These are phyloP conservation scores for Lasiurus cinereus DNA, from an alignment of 2,113 vertebrate genomes.

Conservation along the genomic window DNA sequence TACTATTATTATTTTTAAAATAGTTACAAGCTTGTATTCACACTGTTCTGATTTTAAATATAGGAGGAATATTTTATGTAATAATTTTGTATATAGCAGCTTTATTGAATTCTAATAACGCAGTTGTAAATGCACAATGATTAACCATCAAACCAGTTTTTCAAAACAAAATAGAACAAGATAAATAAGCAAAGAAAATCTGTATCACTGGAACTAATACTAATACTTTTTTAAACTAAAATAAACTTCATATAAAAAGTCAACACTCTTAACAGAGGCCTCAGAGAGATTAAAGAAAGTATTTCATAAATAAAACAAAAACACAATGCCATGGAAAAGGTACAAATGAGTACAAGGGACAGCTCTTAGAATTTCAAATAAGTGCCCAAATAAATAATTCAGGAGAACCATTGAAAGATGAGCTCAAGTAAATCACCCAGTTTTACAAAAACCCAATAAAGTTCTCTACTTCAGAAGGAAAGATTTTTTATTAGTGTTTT, in stretches of 20 bases:
- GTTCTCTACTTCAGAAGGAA: constrained; percentile 16
- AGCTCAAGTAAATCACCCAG: background rate
- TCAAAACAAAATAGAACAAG: constrained; percentile 2
- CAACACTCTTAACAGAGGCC: background rate
- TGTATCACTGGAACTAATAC: background rate
- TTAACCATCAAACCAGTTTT: constrained; percentile 8
- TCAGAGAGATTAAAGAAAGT: constrained; percentile 16
- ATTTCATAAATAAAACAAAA: constrained; percentile 38
- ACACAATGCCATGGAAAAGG: background rate
- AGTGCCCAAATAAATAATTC: background rate
- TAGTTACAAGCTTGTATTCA: background rate
- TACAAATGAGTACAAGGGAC: background rate
- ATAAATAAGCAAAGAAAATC: background rate
- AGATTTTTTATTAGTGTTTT: background rate
- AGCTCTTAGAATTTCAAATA: constrained; percentile 2
- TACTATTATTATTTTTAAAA: background rate
- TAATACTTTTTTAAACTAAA: background rate
- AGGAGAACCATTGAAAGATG: background rate
- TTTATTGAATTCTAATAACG: background rate
- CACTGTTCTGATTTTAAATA: background rate
- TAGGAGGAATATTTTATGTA: background rate
- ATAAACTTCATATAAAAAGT: background rate
- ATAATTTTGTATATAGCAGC: background rate
- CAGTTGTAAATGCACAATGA: background rate
- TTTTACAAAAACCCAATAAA: background rate